Evolutionary conservation across 2,888 invertebrate genomes (phyloP), one percentile per base, ranked within the genome.

Genomic region (Chymomyza caudatula): DNA sequence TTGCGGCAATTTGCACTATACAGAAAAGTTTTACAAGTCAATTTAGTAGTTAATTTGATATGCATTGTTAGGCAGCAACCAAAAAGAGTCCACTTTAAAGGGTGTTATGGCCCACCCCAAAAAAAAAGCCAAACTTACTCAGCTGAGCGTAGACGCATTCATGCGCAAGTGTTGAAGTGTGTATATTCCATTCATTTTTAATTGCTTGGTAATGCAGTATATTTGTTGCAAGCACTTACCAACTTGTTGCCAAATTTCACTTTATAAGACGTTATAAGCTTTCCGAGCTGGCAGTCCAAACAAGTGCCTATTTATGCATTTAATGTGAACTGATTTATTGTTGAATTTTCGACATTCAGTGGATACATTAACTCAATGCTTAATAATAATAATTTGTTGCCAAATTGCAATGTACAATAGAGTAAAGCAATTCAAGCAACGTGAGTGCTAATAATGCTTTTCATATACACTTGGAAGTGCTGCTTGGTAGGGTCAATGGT

Each of bases 21-120:
- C 59, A 57, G 66, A 68, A 37, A 70, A 75, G 75, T 78, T 86
- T 81, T 77, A 86, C 87, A 88, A 88, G 83, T 88, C 88, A 88
- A 88, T 88, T 88, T 81, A 74, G 73, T 76, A 81, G 77, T 80
- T 88, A 86, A 88, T 87, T 88, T 86, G 78, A 81, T 86, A 81
- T 85, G 79, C 77, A 79, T 69, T 71, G 47, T 47, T 47, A 47
- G 15, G 47, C 63, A 52, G 59, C 43, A 19, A 56, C 17, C 51
- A n/a, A 43, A 54, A 25, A 19, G 4, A 37, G 29, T 13, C 8
- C 11, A 37, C 11, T 37, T 37, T 37, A 37, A 37, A 37, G 11
- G 29, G 11, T 37, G 29, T 11, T 11, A 37, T 8, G 5, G 1
- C 29, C 29, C 29, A 29, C 1, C 6, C 11, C 6, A 29, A 29